Evolutionary conservation across 1,140 invertebrate genomes (phyloP).

Genomic region (Drosophila takahashii): DNA sequence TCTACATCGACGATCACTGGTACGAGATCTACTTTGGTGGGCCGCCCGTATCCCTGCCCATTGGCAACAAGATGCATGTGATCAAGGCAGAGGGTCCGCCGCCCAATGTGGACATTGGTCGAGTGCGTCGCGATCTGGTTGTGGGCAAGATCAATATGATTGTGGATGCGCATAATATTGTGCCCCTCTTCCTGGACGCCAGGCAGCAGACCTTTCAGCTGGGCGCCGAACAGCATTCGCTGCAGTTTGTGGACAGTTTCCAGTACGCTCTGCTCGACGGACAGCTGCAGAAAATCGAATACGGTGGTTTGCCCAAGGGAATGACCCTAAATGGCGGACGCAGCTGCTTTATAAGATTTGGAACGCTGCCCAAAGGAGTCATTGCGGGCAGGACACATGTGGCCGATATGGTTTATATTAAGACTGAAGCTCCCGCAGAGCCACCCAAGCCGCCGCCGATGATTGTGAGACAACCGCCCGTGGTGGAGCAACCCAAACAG

Average conservation of each 20-base stretch:
- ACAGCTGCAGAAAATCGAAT: slow-evolving; percentile 92
- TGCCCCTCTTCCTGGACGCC: slow-evolving; percentile 93
- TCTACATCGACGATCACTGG: slow-evolving; percentile 94
- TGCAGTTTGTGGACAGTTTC: slow-evolving; percentile 92
- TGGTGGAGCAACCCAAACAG: slow-evolving; percentile 13
- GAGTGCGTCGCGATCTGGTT: slow-evolving; percentile 89
- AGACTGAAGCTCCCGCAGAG: slow-evolving; percentile 81
- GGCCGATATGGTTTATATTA: slow-evolving; percentile 87
- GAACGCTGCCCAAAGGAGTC: slow-evolving; percentile 91
- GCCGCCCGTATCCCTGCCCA: slow-evolving; percentile 92
- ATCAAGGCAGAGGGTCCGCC: slow-evolving; percentile 94
- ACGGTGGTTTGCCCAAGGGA: slow-evolving; percentile 96
- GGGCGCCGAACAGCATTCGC: slow-evolving; percentile 89
- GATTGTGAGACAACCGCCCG: slow-evolving; percentile 26
- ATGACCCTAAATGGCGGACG: slow-evolving; percentile 91
- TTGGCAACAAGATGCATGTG: slow-evolving; percentile 91
- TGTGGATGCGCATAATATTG: slow-evolving; percentile 91
- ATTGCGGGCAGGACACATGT: slow-evolving; percentile 89
- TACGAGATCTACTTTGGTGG: slow-evolving; percentile 97
- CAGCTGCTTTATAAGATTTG: slow-evolving; percentile 93
- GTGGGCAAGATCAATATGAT: slow-evolving; percentile 93
- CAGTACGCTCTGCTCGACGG: slow-evolving; percentile 93
- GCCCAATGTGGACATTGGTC: slow-evolving; percentile 93
- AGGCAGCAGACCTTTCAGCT: slow-evolving; percentile 93
- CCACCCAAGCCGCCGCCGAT: slow-evolving; percentile 63